phyloP scores from a whole-genome alignment of 2,797 vertebrate genomes.

The Poeciliopsis presidionis region DNA sequence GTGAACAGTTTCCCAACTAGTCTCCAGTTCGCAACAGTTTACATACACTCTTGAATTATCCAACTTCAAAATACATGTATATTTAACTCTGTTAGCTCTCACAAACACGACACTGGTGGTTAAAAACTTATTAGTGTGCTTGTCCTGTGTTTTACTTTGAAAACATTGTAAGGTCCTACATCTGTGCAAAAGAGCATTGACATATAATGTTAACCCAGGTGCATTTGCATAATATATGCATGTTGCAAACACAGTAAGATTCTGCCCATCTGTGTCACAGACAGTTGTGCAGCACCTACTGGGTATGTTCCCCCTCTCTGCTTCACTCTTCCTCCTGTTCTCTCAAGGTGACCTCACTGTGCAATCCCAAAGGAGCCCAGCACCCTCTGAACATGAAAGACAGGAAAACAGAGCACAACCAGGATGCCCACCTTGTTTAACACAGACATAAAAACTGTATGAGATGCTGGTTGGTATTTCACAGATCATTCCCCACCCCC shows the following conservation, averaged over 20 bases:
- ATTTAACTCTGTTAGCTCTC: not conserved
- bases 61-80: not conserved
- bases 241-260: constrained; percentile 14
- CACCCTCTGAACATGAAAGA: constrained; percentile 35
- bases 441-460: constrained; percentile 36
- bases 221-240: constrained; percentile 74
- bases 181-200: constrained; percentile 22
- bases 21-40: constrained; percentile 6
- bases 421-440: constrained; percentile 32
- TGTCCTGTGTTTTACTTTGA: not conserved
- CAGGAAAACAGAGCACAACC: constrained; percentile 30
- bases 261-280: constrained; percentile 63
- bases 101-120: not conserved
- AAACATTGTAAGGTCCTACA: not conserved
- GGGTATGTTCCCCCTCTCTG: constrained; percentile 47
- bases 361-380: constrained; percentile 61
- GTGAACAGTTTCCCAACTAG: constrained; percentile 31
- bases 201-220: constrained; percentile 26
- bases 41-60: constrained; percentile 13
- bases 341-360: constrained; percentile 72
- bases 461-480: constrained; percentile 38
- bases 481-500: constrained; percentile 42
- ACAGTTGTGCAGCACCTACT: constrained; percentile 69
- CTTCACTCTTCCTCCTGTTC: constrained; percentile 52
- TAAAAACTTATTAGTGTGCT: not conserved